phyloP scores from a whole-genome alignment of 2,113 vertebrate genomes.

The Melanostigma gelatinosum region DNA sequence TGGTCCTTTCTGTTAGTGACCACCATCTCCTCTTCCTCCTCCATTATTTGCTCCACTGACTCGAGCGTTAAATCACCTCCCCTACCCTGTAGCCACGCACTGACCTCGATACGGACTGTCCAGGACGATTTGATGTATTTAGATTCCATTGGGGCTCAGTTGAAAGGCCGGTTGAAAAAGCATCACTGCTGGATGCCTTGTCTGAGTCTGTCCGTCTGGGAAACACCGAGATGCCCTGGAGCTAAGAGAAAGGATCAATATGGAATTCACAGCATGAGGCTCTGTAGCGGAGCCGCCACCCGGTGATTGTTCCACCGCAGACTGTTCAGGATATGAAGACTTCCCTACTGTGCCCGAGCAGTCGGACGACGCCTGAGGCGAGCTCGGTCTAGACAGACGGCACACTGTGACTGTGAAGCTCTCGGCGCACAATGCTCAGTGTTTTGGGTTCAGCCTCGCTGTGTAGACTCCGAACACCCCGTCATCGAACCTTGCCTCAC shows the following conservation, averaged over 20 bases:
- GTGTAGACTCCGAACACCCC: neutral
- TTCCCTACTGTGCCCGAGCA: constrained; percentile 40
- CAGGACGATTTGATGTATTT: constrained; percentile 20
- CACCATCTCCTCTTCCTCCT: neutral
- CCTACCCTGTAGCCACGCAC: neutral
- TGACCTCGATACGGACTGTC: constrained; percentile 6
- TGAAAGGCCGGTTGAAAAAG: constrained; percentile 40
- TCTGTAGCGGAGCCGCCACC: neutral
- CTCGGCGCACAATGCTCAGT: constrained; percentile 28
- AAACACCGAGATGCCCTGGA: constrained; percentile 9
- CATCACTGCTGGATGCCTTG: constrained; percentile 20
- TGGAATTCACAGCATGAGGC: constrained; percentile 45
- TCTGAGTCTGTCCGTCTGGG: constrained; percentile 11
- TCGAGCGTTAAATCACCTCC: neutral
- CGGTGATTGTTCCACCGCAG: constrained; percentile 20
- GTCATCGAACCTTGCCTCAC: constrained; percentile 9
- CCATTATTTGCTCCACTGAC: constrained; percentile 10
- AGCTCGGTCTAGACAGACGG: constrained; percentile 53
- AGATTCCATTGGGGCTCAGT: constrained; percentile 25
- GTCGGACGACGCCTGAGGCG: constrained; percentile 53
- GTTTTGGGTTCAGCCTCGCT: constrained; percentile 23
- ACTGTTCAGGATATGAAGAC: constrained; percentile 56
- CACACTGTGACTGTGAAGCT: constrained; percentile 45
- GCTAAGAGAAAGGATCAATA: constrained; percentile 40
- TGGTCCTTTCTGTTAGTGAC: constrained; percentile 6